Base-by-base conservation (phyloP, 2,797 vertebrate species). In the Poeciliopsis presidionis region DNA sequence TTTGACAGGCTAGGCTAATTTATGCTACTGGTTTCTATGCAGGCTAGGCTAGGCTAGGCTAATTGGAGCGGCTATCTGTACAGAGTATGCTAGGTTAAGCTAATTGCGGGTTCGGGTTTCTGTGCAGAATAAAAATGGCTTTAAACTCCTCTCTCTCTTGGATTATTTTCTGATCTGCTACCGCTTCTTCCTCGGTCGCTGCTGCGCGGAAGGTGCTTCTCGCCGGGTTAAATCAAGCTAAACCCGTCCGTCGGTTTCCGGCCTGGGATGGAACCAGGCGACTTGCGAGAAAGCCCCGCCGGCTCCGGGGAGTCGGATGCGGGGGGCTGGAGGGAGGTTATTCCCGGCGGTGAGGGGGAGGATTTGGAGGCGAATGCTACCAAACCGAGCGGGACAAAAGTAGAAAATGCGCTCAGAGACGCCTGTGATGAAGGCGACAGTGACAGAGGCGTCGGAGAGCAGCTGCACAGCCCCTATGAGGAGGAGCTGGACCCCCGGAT, bases 401-500 rank as follows among this genome's bases (percentile, higher is more conserved):
- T 72, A 1, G 83, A 85, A 20, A 74, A 76, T 51, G 70, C 49
- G 25, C 76, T 76, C 7, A 85, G 78, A 70, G 90, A 88, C 16
- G 88, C 75, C 7, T 84, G 78, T 57, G 89, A 90, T 8, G 88
- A 88, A 4, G 77, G 73, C 3, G 90, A 87, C 53, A 85, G 91
- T 82, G 82, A 76, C 5, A 93, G 81, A 79, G 78, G 59, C 13
- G 84, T 49, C 28, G 86, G 85, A 36, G 91, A 94, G 20, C 90
- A 88, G 22, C 28, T 92, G 22, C 91, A 91, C 72, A 93, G 93
- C 20, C 93, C 95, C 20, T 95, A 95, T 63, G 96, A 97, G 55
- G 96, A 97, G 84, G 96, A 98, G 67, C 90, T 98, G 87, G 97
- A 98, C 84, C 97, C 97, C 76, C 94, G 97, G 73, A 98, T 97